phyloP scores from a whole-genome alignment of 2,113 vertebrate genomes.

The Myiopsitta monachus region DNA sequence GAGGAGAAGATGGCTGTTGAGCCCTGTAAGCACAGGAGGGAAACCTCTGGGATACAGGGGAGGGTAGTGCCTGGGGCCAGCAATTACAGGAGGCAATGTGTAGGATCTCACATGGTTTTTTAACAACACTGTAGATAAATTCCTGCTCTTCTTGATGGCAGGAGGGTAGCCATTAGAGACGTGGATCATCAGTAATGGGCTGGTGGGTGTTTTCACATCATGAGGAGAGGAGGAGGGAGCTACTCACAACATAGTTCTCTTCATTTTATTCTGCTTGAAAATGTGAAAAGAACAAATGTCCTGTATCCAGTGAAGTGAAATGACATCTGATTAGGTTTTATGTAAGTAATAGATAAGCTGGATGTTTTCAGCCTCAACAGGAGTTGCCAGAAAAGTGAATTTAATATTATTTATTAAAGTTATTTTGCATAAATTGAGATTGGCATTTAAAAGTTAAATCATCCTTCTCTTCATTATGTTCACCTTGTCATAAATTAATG shows the following conservation, averaged over 20 bases:
- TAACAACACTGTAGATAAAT: not conserved
- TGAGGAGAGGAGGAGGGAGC: not conserved
- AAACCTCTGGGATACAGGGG: not conserved
- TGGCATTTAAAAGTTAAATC: not conserved
- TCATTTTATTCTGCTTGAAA: not conserved
- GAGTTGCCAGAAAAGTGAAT: not conserved
- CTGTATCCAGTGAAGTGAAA: not conserved
- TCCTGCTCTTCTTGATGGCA: not conserved
- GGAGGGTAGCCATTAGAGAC: not conserved
- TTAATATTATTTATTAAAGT: not conserved
- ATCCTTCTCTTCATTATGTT: not conserved
- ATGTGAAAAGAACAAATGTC: not conserved
- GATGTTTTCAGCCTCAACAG: not conserved
- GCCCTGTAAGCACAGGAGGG: not conserved
- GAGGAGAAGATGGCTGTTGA: not conserved
- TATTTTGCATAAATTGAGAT: not conserved
- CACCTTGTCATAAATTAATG: not conserved
- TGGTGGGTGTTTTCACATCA: rapidly evolving
- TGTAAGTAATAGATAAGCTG: not conserved
- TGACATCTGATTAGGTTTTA: not conserved
- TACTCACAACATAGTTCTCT: not conserved
- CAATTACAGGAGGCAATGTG: not conserved
- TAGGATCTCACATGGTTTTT: not conserved
- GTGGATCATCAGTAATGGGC: not conserved
- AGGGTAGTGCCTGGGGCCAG: not conserved